Percentiles rank a stretch among this genome's conserved stretches.
Conservation (phyloP, 2,888 invertebrate species). For the Tipula lateralis region DNA sequence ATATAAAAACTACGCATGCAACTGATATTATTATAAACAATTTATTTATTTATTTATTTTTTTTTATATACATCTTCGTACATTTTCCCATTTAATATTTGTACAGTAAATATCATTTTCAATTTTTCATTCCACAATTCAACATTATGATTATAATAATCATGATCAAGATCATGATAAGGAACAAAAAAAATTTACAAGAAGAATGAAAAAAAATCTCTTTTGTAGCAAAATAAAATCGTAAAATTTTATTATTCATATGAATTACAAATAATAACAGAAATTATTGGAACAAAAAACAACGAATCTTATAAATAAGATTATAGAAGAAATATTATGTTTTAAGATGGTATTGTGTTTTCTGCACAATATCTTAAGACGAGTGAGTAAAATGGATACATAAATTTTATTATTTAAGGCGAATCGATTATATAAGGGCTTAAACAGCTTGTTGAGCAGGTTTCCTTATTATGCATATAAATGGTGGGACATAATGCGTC, state of each 20-base stretch:
- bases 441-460: not conserved
- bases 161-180: slow-evolving; percentile 24
- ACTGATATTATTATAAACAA: slow-evolving; percentile 19
- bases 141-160: slow-evolving; percentile 24
- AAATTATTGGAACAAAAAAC: not conserved
- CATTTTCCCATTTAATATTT: not conserved
- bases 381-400: not conserved
- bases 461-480: no score
- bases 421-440: not conserved
- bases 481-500: no score
- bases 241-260: not conserved
- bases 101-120: slow-evolving; percentile 24
- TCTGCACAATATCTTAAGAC: not conserved
- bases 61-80: not conserved
- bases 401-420: not conserved
- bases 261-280: slow-evolving; percentile 19
- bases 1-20: not conserved
- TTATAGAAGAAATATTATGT: not conserved
- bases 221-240: not conserved
- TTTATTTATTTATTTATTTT: not conserved
- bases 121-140: slow-evolving; percentile 15
- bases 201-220: not conserved
- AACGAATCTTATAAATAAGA: not conserved
- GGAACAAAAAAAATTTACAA: not conserved
- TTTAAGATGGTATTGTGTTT: slow-evolving; percentile 2